Evolutionary conservation across 2,113 vertebrate genomes (phyloP).

Genomic region (Datnioides undecimradiatus): DNA sequence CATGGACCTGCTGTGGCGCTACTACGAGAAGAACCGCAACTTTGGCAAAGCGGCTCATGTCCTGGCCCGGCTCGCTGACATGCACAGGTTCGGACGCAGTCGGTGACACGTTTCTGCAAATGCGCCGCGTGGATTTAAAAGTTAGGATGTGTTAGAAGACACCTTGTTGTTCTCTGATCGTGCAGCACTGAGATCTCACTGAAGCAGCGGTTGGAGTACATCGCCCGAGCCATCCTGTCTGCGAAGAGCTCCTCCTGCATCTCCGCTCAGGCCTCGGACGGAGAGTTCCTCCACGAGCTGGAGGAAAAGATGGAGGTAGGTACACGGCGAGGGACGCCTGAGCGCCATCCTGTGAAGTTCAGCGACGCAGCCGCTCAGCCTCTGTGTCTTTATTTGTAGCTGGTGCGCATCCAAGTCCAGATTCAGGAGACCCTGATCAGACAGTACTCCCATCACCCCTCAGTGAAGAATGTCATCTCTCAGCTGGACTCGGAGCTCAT

Average conservation of each 20-base stretch:
- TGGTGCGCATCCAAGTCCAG: slow-evolving; percentile 96
- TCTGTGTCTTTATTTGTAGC: slow-evolving; percentile 80
- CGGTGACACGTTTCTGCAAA: too few species aligned
- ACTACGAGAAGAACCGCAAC: slow-evolving; percentile 95
- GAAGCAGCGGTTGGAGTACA: slow-evolving; percentile 95
- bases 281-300: slow-evolving; percentile 96
- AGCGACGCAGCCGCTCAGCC: not conserved
- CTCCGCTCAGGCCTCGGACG: slow-evolving; percentile 91
- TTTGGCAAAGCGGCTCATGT: slow-evolving; percentile 95
- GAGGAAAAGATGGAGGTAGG: slow-evolving; percentile 98
- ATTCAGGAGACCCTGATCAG: slow-evolving; percentile 93
- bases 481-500: slow-evolving; percentile 95
- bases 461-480: slow-evolving; percentile 92
- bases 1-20: slow-evolving; percentile 97
- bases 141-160: too few species aligned
- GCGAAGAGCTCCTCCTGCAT: slow-evolving; percentile 95
- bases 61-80: slow-evolving; percentile 92
- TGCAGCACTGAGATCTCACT: slow-evolving; percentile 95
- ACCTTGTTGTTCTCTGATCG: not conserved
- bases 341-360: not conserved
- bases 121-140: too few species aligned
- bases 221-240: slow-evolving; percentile 96
- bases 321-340: not conserved
- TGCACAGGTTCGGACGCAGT: slow-evolving; percentile 90
- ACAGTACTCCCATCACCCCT: slow-evolving; percentile 92